phyloP scores from a whole-genome alignment of 2,797 vertebrate species.

The Rhabdomys pumilio region DNA sequence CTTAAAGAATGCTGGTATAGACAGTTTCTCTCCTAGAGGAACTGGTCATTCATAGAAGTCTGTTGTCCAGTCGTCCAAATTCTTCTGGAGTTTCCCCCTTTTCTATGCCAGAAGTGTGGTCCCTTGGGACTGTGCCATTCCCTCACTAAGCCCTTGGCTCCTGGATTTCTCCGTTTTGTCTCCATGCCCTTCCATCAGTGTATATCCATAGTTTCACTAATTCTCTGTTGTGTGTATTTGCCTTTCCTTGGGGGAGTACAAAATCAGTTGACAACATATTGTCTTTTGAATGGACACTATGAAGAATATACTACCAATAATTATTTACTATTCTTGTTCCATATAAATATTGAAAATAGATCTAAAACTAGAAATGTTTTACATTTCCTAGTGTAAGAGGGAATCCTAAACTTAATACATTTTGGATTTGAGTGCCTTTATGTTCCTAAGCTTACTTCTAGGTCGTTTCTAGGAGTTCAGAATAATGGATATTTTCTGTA shows the following conservation, averaged over 20 bases:
- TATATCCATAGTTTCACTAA: neutral
- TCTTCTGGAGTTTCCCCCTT: neutral
- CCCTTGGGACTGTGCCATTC: neutral
- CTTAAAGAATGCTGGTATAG: neutral
- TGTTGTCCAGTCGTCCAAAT: neutral
- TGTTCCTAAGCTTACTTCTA: neutral
- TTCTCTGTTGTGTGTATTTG: neutral
- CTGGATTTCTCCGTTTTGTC: neutral
- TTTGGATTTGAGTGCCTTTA: neutral
- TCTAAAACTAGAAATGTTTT: constrained; percentile 19
- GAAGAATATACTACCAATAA: neutral
- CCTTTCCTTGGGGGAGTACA: neutral
- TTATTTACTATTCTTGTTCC: constrained; percentile 28
- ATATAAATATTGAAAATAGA: constrained; percentile 34
- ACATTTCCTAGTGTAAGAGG: neutral
- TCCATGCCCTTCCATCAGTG: neutral
- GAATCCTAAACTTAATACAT: constrained; percentile 1
- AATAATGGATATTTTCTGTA: constrained; percentile 29
- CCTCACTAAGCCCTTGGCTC: neutral
- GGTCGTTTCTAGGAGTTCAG: neutral
- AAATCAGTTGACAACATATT: neutral
- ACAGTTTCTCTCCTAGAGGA: neutral
- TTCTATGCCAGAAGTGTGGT: constrained; percentile 7
- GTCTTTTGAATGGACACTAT: neutral
- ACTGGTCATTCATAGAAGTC: neutral